These are phyloP conservation scores for Amphiprion ocellaris DNA, from an alignment of 2,113 vertebrate genomes.

Conservation along the genomic window DNA sequence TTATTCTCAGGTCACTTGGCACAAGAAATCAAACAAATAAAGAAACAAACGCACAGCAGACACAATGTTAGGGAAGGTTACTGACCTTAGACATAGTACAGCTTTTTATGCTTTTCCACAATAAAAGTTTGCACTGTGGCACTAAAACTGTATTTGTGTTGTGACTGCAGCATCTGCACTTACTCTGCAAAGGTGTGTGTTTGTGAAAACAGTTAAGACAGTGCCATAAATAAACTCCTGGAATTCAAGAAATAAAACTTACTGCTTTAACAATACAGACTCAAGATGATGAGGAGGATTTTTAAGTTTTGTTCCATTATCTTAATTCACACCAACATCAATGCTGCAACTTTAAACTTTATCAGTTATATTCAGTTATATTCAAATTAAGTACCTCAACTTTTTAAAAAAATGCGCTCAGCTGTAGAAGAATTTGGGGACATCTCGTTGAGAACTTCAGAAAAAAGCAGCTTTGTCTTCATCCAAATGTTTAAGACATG, in stretches of 20 bases:
- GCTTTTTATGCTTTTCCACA: background rate
- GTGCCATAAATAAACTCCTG: conserved; percentile 29
- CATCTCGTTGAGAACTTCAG: no score
- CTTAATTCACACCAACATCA: background rate
- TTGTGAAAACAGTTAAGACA: conserved; percentile 10
- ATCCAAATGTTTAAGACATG: background rate
- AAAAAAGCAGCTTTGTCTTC: no score
- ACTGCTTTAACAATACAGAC: background rate
- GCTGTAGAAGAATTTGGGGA: background rate
- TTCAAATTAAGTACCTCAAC: background rate
- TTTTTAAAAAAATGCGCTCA: no score
- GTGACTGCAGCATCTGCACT: conserved; percentile 45
- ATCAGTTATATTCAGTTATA: background rate
- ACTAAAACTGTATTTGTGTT: conserved; percentile 8
- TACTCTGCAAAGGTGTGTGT: conserved; percentile 14
- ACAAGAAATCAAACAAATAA: background rate
- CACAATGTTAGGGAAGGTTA: conserved; percentile 3
- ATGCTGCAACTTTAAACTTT: conserved; percentile 11
- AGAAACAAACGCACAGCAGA: background rate
- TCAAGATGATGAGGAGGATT: background rate
- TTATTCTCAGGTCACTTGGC: conserved; percentile 7
- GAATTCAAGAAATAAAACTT: background rate
- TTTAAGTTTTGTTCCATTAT: background rate
- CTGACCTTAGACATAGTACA: conserved; percentile 18
- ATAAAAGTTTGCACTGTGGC: conserved; percentile 7